Conservation (phyloP, 2,113 vertebrate species). For the Piaya cayana region DNA sequence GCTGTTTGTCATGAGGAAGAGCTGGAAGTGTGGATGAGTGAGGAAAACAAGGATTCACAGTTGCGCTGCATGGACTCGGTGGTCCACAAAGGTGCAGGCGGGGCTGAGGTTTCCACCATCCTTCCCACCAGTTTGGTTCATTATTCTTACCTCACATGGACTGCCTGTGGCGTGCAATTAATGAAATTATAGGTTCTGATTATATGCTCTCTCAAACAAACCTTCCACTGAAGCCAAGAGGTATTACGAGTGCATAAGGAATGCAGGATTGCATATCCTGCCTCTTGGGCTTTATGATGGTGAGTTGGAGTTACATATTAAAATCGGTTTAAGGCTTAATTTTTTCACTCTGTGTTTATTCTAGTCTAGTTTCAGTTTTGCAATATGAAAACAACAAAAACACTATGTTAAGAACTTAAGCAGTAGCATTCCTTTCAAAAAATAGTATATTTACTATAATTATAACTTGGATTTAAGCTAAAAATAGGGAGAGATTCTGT, state of each 20-base stretch:
- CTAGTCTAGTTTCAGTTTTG: constrained; percentile 58
- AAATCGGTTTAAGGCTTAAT: constrained; percentile 37
- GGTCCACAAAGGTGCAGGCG: not conserved
- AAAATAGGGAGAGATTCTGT: not conserved
- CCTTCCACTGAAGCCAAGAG: constrained; percentile 57
- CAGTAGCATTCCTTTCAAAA: constrained; percentile 25
- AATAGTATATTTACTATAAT: constrained; percentile 35
- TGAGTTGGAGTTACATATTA: constrained; percentile 51
- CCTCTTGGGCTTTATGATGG: constrained; percentile 58
- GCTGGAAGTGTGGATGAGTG: not conserved
- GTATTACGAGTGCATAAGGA: constrained; percentile 49
- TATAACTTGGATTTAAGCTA: constrained; percentile 14
- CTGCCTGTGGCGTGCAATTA: constrained; percentile 54
- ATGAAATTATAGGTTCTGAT: constrained; percentile 56
- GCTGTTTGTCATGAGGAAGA: fast-evolving
- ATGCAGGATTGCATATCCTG: constrained; percentile 65
- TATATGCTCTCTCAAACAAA: constrained; percentile 62
- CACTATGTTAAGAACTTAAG: constrained; percentile 22
- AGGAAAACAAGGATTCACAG: not conserved
- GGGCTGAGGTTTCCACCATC: not conserved
- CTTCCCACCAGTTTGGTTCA: constrained; percentile 9
- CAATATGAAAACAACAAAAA: constrained; percentile 58
- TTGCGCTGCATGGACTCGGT: not conserved
- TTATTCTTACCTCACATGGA: constrained; percentile 48
- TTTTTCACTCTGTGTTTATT: constrained; percentile 60